Evolutionary conservation across 2,797 vertebrate genomes (phyloP).

Genomic region (Psittacula echo): DNA sequence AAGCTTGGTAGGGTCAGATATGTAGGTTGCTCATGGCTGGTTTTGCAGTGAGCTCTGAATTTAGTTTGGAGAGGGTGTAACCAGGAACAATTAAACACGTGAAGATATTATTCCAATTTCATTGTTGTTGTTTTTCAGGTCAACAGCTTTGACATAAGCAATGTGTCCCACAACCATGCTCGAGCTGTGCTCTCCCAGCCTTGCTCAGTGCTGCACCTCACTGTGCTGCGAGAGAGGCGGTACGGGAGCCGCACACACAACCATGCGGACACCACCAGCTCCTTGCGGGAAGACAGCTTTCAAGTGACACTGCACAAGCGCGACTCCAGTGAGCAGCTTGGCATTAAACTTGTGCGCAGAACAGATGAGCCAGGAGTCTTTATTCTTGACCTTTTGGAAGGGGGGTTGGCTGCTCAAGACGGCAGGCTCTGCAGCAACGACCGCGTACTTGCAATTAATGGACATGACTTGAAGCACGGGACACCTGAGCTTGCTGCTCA

Average conservation of each 20-base stretch:
- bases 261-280: conserved; percentile 65
- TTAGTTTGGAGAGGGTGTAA: neutral
- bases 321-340: conserved; percentile 93
- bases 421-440: conserved; percentile 93
- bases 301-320: conserved; percentile 92
- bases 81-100: rapidly evolving
- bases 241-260: conserved; percentile 80
- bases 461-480: conserved; percentile 93
- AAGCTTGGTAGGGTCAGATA: neutral
- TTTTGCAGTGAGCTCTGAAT: neutral
- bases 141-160: conserved; percentile 96
- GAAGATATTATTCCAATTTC: neutral
- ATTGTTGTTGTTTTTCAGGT: conserved; percentile 77
- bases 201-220: conserved; percentile 90
- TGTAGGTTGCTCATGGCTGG: neutral
- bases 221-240: conserved; percentile 92
- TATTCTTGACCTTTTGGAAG: conserved; percentile 94
- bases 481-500: conserved; percentile 97
- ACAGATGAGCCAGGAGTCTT: conserved; percentile 96
- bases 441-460: conserved; percentile 93
- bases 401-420: conserved; percentile 94
- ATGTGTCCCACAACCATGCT: conserved; percentile 93
- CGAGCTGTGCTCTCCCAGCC: conserved; percentile 91
- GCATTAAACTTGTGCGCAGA: conserved; percentile 95
- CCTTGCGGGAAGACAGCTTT: conserved; percentile 83